phyloP scores from a whole-genome alignment of 2,797 vertebrate genomes.

The Danio aesculapii region DNA sequence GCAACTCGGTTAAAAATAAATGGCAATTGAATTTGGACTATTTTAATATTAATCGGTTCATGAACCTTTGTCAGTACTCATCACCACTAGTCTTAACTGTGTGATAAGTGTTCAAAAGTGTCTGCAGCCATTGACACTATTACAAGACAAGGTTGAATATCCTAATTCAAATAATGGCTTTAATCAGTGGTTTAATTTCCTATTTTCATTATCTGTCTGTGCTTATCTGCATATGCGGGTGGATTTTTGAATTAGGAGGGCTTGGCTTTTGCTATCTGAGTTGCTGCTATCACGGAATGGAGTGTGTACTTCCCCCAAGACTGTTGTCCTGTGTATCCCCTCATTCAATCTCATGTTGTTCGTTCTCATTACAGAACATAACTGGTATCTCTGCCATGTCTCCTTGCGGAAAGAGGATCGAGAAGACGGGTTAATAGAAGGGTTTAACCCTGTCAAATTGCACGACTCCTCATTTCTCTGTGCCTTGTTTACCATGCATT shows the following conservation, averaged over 20 bases:
- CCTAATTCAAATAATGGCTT: conserved; percentile 27
- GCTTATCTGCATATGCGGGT: conserved; percentile 20
- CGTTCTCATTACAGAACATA: conserved; percentile 27
- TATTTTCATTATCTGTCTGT: conserved; percentile 40
- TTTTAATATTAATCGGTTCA: too few species aligned
- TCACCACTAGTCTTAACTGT: neutral
- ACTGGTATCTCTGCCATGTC: conserved; percentile 18
- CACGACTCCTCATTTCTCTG: conserved; percentile 37
- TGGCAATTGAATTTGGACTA: too few species aligned
- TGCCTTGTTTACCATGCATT: conserved; percentile 44
- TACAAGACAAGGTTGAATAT: conserved; percentile 38
- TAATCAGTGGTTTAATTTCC: conserved; percentile 28
- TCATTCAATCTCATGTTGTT: conserved; percentile 35
- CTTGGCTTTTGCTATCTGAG: conserved; percentile 21
- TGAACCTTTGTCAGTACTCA: neutral
- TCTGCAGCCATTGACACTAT: conserved; percentile 31
- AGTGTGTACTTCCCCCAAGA: conserved; percentile 5
- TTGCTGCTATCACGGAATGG: conserved; percentile 7
- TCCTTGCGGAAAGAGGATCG: neutral
- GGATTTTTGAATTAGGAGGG: conserved; percentile 40
- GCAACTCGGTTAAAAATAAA: too few species aligned
- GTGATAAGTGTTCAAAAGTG: neutral
- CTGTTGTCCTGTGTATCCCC: conserved; percentile 30
- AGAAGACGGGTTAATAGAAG: conserved; percentile 44
- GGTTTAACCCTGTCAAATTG: conserved; percentile 54